Evolutionary conservation across 1,140 invertebrate species (phyloP).

Genomic region (Melipona quadrifasciata): DNA sequence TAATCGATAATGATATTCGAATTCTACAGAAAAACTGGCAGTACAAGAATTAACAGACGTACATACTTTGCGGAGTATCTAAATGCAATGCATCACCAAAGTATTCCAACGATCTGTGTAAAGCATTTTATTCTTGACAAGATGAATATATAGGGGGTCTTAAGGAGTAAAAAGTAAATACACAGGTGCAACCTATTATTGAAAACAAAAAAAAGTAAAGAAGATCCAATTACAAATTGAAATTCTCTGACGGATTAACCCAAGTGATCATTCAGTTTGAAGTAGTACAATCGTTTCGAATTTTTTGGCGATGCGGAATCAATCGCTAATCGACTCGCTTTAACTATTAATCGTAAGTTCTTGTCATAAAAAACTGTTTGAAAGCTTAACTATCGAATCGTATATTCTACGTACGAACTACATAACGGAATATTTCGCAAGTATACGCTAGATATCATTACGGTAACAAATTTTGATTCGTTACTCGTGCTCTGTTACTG

Average conservation of each 20-base stretch:
- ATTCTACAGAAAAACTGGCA: conserved; percentile 22
- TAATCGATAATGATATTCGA: background rate
- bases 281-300: background rate
- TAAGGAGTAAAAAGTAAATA: no score
- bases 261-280: background rate
- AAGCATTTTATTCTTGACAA: background rate
- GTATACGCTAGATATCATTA: conserved; percentile 17
- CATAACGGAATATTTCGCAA: background rate
- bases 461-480: conserved; percentile 45
- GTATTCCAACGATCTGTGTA: background rate
- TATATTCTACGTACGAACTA: conserved; percentile 14
- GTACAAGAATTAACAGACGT: conserved; percentile 33
- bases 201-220: background rate
- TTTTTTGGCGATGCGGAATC: background rate
- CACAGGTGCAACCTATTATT: background rate
- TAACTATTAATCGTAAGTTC: conserved; percentile 8
- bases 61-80: conserved; percentile 8
- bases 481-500: background rate
- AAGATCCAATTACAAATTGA: background rate
- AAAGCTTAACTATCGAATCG: conserved; percentile 38
- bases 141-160: background rate
- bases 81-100: background rate
- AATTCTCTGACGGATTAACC: background rate
- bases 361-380: conserved; percentile 35
- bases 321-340: background rate